phyloP scores from a whole-genome alignment of 2,113 vertebrate genomes.

The Zosterops borbonicus region DNA sequence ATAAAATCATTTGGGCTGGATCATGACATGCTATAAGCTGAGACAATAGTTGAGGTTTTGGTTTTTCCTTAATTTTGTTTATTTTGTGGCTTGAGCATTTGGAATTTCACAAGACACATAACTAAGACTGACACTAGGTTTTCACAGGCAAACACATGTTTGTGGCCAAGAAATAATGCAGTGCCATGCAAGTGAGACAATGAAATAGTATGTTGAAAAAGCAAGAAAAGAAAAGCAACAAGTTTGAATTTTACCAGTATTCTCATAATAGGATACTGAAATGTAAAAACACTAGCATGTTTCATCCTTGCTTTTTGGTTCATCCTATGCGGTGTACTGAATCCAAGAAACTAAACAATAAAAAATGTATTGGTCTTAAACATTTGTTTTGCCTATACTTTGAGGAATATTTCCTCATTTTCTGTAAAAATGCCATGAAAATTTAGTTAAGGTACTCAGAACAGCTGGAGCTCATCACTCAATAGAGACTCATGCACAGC shows the following conservation, averaged over 20 bases:
- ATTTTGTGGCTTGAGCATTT: slow-evolving; percentile 55
- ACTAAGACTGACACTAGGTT: slow-evolving; percentile 43
- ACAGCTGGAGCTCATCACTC: neutral
- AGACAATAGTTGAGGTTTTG: slow-evolving; percentile 60
- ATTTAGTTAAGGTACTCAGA: neutral
- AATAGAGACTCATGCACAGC: neutral
- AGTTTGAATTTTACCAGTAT: neutral
- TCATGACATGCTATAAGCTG: slow-evolving; percentile 22
- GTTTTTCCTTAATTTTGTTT: slow-evolving; percentile 58
- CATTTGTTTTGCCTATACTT: neutral
- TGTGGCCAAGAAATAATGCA: slow-evolving; percentile 50
- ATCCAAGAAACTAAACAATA: neutral
- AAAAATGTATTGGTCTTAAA: neutral
- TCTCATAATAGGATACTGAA: neutral
- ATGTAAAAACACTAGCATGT: neutral
- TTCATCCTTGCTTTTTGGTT: neutral
- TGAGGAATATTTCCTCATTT: neutral
- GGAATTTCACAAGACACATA: slow-evolving; percentile 57
- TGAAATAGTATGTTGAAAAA: neutral
- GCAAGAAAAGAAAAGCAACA: neutral
- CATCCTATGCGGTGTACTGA: neutral
- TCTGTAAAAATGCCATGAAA: neutral
- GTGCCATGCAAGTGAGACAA: neutral
- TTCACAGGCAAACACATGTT: slow-evolving; percentile 49
- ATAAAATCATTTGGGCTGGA: slow-evolving; percentile 44